Evolutionary conservation across 2,797 vertebrate species (phyloP), one percentile per base, ranked within the genome.

Genomic region (Myotis vivesi): DNA sequence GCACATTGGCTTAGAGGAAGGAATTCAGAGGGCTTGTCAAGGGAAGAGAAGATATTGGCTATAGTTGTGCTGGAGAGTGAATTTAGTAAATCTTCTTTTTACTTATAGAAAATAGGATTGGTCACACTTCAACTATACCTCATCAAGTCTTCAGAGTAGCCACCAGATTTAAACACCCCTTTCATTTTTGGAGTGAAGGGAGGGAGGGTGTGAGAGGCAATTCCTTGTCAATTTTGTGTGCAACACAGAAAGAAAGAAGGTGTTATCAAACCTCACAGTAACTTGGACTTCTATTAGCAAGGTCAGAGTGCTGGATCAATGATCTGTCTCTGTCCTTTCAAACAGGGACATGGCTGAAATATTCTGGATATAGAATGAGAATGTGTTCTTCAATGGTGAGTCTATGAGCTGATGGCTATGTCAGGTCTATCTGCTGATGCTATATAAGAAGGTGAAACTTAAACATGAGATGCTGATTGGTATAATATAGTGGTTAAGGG

Each of bases 111-210:
- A 86, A 87, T 51, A 57, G 4, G 17, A 81, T 64, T 62, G 83
- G 41, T 94, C n/a, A 95, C 41, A 51, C n/a, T 80, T 89, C 44
- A 83, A 17, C 5, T 72, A 41, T 53, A 80, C n/a, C 59, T 94
- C 36, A 95, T 94, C 36, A 95, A 71, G 89, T 15, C 23, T 92
- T 57, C 38, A 84, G 71, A 33, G 57, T 2, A 68, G 41, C 28
- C 53, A 55, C n/a, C 12, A 57, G 49, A 5, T 49, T 88, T 64
- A 66, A 68, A n/a, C 55, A 92, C 75, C 73, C 8, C 41, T 93
- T 72, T 30, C 23, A 8, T 12, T 72, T 83, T 87, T 38, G 30
- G 28, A 22, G 20, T 81, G 1, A 33, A 64, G 6, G 13, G n/a
- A 64, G 6, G 13, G 28, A 55, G 19, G 22, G 15, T 13, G n/a